Evolutionary conservation across 1,140 invertebrate species (phyloP), one percentile per base, ranked within the genome.

Genomic region (Gryon sp.): DNA sequence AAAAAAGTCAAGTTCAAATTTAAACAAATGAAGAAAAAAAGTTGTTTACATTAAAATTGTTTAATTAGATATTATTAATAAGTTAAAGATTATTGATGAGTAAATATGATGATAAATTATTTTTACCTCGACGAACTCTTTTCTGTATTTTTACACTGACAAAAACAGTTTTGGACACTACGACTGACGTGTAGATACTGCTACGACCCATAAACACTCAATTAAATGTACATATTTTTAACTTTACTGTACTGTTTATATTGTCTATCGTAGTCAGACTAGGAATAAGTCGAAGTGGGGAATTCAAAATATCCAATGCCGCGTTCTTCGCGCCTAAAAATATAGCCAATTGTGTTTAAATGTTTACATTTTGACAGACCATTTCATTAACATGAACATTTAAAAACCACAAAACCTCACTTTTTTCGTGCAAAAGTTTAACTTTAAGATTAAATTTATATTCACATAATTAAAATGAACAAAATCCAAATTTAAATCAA

Each of bases 191-290:
- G 38, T 55, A 62, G 55, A 75, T 24, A 76, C 73, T 69, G 63
- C 41, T 43, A 16, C 73, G 62, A 69, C 65, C 65, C 43, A 76
- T 76, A 76, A 69, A 76, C 57, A 76, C 73, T 69, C 57, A 69
- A 69, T 76, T 76, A 69, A 76, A 69, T 65, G 59, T 69, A 65
- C 63, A 69, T 65, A 76, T 69, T 76, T 76, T 69, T 69, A 76
- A 69, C 57, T 9, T 50, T 41, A 36, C 43, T 48, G 48, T 57
- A 76, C 50, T 76, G 65, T 70, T 76, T 70, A 70, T 76, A 76
- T 66, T 76, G 65, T 68, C 59, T 66, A 65, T 59, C 65, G 14
- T 30, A 22, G 52, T 30, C 48, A 7, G 40, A 57, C 59, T 74
- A 52, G 30, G 40, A 36, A 43, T 32, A 45, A 28, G 38, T 63